Percentiles rank a stretch among this genome's conserved stretches.
Conservation (phyloP, 2,797 vertebrate species). For the Buceros bicornis region DNA sequence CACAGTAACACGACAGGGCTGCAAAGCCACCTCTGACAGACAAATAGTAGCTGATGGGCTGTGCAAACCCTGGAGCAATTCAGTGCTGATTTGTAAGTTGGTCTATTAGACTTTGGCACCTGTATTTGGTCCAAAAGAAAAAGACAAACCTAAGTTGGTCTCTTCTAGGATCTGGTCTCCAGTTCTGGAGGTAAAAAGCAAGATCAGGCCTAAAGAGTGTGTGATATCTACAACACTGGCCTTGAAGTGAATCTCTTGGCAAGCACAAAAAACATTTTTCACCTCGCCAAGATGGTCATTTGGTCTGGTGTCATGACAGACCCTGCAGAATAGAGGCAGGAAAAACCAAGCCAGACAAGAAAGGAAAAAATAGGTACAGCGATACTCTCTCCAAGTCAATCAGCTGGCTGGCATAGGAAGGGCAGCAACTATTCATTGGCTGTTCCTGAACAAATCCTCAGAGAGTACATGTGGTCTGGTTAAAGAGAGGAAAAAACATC, state of each 20-base stretch:
- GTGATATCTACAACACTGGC: not conserved
- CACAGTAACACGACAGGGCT: no score
- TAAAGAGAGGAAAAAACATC: not conserved
- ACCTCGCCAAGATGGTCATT: accelerated
- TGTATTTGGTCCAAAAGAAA: not conserved
- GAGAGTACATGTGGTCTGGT: not conserved
- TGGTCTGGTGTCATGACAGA: accelerated
- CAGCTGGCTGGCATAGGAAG: not conserved
- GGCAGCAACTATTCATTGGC: not conserved
- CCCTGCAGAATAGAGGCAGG: not conserved
- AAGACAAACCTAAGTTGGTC: not conserved
- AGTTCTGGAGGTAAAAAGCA: not conserved
- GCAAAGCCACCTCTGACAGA: not conserved
- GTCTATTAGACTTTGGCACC: not conserved
- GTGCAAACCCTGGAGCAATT: not conserved
- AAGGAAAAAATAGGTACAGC: not conserved
- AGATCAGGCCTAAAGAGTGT: not conserved
- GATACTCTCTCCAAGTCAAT: not conserved
- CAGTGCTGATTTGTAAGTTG: not conserved
- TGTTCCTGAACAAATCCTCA: not conserved
- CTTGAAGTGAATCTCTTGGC: not conserved
- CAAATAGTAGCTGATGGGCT: not conserved
- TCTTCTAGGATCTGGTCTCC: not conserved
- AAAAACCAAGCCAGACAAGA: not conserved
- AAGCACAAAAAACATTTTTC: not conserved